Evolutionary conservation across 2,888 invertebrate species (phyloP), one percentile per base, ranked within the genome.

Genomic region (Trissolcus japonicus): DNA sequence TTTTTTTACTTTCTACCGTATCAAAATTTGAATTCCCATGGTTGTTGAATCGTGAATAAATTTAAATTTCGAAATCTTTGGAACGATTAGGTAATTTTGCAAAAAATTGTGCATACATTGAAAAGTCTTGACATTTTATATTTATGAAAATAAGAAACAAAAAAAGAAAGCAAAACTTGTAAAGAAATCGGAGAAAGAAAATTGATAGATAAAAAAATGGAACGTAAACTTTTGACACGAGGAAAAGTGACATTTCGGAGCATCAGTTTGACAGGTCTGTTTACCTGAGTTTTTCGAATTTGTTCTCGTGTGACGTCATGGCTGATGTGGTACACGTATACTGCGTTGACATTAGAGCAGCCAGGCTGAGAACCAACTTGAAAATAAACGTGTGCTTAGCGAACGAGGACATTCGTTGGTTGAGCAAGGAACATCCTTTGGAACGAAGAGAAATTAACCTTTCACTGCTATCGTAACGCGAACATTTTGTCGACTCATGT

Each of bases 401-500:
- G 59, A 51, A 19, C 53, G 16, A 16, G 51, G 41, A 41, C 69
- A 69, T 69, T 51, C 61, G 51, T 43, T 11, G 35, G 6, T 48
- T 6, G 14, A 29, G 29, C 43, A 61, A 35, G 14, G 35, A 46
- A 51, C 62, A 61, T 69, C 25, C 51, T 62, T 62, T 51, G 25
- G 21, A 69, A 60, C 55, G 25, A 35, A 40, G 54, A 68, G 65
- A 60, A 46, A 46, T 68, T 60, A 68, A 55, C 54, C 68, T 68
- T 68, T 68, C 61, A 68, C 68, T 55, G 21, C 19, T 19, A 53
- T 55, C 25, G 7, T 67, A 53, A 46, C 29, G 51, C 50, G 50
- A 14, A 4, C 65, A 54, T 25, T 51, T 57, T 4, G 35, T 57
- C 56, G 56, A 65, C 19, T 55, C 46, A 40, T 48, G 55, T 50